A percentile compares a stretch with the other conserved stretches of the same genome.
These are phyloP conservation scores for Siderastrea radians DNA, from an alignment of 92 coral and sea anemone genomes.

Conservation along the genomic window DNA sequence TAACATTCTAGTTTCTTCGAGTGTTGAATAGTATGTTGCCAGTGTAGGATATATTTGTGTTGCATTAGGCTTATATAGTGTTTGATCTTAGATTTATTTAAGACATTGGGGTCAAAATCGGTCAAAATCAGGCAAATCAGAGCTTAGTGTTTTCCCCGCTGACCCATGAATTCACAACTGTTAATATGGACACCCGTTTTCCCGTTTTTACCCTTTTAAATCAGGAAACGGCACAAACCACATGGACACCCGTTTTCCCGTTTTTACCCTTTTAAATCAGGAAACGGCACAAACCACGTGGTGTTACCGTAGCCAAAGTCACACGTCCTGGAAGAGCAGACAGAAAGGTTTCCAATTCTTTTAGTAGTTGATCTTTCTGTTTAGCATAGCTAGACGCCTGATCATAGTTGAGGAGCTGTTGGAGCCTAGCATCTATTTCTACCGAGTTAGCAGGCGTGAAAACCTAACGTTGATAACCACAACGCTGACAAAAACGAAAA, in stretches of 20 bases:
- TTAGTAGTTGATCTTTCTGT: constrained; percentile 35
- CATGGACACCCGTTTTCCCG: constrained; percentile 13
- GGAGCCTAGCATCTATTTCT: neutral
- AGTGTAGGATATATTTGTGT: no score
- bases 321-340: constrained; percentile 21
- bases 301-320: neutral
- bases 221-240: neutral
- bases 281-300: neutral
- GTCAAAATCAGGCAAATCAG: no score
- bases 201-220: neutral
- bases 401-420: constrained; percentile 37
- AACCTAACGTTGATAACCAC: neutral
- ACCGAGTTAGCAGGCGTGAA: neutral
- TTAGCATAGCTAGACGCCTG: constrained; percentile 29
- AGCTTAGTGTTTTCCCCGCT: no score
- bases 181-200: constrained; percentile 15
- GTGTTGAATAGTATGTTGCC: no score
- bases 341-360: constrained; percentile 37
- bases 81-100: no score
- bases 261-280: neutral
- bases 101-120: no score
- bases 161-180: neutral
- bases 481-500: neutral
- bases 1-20: no score
- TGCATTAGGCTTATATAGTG: no score